Evolutionary conservation across 2,888 invertebrate genomes (phyloP).

Genomic region (Uropetala carovei): DNA sequence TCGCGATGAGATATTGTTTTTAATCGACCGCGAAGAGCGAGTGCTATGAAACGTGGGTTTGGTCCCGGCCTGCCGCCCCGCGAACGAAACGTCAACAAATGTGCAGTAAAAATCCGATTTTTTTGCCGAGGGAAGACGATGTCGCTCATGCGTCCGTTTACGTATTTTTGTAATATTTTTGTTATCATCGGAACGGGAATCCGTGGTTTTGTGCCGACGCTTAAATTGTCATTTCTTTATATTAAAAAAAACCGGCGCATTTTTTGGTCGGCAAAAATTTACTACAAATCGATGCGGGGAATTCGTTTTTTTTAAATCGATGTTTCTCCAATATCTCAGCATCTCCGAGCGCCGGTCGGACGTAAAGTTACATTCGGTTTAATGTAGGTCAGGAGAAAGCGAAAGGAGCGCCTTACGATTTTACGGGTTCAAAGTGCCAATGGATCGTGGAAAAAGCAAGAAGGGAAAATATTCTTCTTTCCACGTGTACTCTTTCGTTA

Average conservation of each 20-base stretch:
- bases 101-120: not conserved
- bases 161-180: not conserved
- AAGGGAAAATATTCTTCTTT: slow-evolving; percentile 4
- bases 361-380: not conserved
- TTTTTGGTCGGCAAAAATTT: no score
- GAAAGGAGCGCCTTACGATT: not conserved
- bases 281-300: no score
- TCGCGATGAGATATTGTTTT: not conserved
- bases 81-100: slow-evolving; percentile 9
- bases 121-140: not conserved
- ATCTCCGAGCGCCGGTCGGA: not conserved
- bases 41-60: not conserved
- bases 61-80: not conserved
- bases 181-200: not conserved
- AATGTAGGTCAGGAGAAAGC: slow-evolving; percentile 30
- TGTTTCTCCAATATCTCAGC: not conserved
- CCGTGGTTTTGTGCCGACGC: no score
- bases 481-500: not conserved
- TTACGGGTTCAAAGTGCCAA: slow-evolving; percentile 20
- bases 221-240: no score
- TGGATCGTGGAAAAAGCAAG: not conserved
- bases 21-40: not conserved
- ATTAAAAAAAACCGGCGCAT: no score
- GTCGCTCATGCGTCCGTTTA: not conserved
- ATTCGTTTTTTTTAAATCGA: not conserved